These are phyloP conservation scores for Xestoiulus laeticollis DNA, from an alignment of 2,888 invertebrate genomes.

Conservation along the genomic window DNA sequence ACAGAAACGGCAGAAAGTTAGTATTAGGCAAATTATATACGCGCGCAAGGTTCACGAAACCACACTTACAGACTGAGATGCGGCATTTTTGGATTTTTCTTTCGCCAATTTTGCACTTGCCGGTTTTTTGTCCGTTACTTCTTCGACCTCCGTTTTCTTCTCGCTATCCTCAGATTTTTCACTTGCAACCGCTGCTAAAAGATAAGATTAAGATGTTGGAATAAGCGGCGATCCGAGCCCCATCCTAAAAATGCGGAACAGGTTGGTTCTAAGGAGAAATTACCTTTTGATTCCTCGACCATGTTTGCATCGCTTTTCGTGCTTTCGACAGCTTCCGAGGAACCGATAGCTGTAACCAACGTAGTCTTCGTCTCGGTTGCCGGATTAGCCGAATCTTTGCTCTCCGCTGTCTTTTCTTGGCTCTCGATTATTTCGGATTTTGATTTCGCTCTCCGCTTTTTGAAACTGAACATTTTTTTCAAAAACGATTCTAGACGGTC, in stretches of 20 bases:
- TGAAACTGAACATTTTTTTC: slow-evolving; percentile 52
- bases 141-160: neutral
- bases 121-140: neutral
- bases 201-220: too few species aligned
- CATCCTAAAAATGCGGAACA: too few species aligned
- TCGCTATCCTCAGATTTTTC: neutral
- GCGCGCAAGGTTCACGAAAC: too few species aligned
- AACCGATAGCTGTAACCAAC: neutral
- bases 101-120: neutral
- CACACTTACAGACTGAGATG: neutral
- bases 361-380: neutral
- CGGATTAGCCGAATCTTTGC: neutral
- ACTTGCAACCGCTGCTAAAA: neutral
- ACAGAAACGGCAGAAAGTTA: neutral
- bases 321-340: neutral
- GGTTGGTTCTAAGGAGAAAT: too few species aligned
- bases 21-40: too few species aligned
- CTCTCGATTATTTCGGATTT: neutral
- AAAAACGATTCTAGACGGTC: slow-evolving; percentile 46
- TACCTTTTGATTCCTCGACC: neutral
- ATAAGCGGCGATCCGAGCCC: too few species aligned
- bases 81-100: neutral
- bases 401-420: neutral
- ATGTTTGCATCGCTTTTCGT: neutral
- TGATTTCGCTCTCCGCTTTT: slow-evolving; percentile 22